phyloP scores from a whole-genome alignment of 2,888 invertebrate species.

The Agriopis aurantiaria region DNA sequence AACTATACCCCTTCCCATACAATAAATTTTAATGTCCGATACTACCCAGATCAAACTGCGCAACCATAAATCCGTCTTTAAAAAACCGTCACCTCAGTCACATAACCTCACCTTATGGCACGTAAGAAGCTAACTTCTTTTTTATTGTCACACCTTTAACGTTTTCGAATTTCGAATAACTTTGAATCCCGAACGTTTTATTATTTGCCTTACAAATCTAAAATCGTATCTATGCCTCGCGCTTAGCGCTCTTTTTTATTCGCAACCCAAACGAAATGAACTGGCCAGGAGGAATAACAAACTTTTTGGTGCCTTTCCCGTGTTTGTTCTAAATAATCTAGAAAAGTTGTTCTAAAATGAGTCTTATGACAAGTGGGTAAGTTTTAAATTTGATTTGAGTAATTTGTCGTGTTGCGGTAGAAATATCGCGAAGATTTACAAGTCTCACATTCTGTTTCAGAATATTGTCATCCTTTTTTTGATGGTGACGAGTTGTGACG shows the following conservation, averaged over 20 bases:
- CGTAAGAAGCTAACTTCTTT: slow-evolving; percentile 84
- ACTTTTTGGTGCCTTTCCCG: slow-evolving; percentile 67
- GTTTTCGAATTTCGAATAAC: slow-evolving; percentile 78
- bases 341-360: slow-evolving; percentile 39
- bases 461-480: slow-evolving; percentile 74
- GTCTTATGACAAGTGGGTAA: slow-evolving; percentile 26
- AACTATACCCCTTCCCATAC: slow-evolving; percentile 5
- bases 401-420: slow-evolving; percentile 27
- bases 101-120: slow-evolving; percentile 72
- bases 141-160: slow-evolving; percentile 84
- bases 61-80: slow-evolving; percentile 51
- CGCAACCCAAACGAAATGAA: slow-evolving; percentile 43
- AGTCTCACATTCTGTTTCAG: slow-evolving; percentile 75
- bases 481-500: slow-evolving; percentile 69
- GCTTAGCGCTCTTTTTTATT: slow-evolving; percentile 38
- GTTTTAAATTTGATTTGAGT: slow-evolving; percentile 47
- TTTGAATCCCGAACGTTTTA: slow-evolving; percentile 82
- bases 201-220: slow-evolving; percentile 55
- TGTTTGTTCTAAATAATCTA: slow-evolving; percentile 50
- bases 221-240: slow-evolving; percentile 43
- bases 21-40: slow-evolving; percentile 31
- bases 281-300: slow-evolving; percentile 78
- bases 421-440: slow-evolving; percentile 49
- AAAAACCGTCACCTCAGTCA: slow-evolving; percentile 66
- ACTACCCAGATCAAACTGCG: slow-evolving; percentile 30